Evolutionary conservation across 2,797 vertebrate species (phyloP).

Genomic region (Crenuchus spilurus): DNA sequence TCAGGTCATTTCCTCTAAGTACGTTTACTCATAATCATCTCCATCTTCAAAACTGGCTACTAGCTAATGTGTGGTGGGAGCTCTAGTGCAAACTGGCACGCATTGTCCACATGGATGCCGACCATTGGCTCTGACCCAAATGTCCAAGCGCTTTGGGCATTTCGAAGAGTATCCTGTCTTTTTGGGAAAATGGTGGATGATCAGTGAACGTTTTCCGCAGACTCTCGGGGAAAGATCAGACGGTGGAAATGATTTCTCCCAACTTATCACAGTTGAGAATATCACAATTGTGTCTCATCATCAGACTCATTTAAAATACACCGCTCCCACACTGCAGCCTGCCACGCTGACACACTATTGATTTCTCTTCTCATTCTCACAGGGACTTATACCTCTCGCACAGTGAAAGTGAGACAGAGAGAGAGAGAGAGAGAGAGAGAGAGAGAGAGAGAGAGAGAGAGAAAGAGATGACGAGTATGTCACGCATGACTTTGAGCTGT

Average conservation of each 20-base stretch:
- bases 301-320: constrained; percentile 41
- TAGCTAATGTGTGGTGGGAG: too few species aligned
- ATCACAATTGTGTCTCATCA: constrained; percentile 39
- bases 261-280: constrained; percentile 43
- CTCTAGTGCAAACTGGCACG: too few species aligned
- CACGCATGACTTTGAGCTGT: constrained; percentile 11
- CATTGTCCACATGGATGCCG: too few species aligned
- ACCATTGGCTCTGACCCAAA: too few species aligned
- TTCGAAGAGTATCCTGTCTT: too few species aligned
- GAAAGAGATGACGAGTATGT: constrained; percentile 28
- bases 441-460: constrained; percentile 14
- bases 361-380: constrained; percentile 33
- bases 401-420: constrained; percentile 2
- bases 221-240: constrained; percentile 17
- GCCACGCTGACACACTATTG: constrained; percentile 21
- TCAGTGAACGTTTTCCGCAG: not conserved
- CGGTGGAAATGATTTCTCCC: not conserved
- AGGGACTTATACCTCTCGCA: constrained; percentile 12
- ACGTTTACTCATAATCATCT: too few species aligned
- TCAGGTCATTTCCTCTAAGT: constrained; percentile 6
- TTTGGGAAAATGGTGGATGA: too few species aligned
- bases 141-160: too few species aligned
- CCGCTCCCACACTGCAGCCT: constrained; percentile 23
- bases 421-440: constrained; percentile 2
- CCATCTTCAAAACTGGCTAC: too few species aligned